phyloP scores from a whole-genome alignment of 2,888 invertebrate species.

The Balanococcus diminutus region DNA sequence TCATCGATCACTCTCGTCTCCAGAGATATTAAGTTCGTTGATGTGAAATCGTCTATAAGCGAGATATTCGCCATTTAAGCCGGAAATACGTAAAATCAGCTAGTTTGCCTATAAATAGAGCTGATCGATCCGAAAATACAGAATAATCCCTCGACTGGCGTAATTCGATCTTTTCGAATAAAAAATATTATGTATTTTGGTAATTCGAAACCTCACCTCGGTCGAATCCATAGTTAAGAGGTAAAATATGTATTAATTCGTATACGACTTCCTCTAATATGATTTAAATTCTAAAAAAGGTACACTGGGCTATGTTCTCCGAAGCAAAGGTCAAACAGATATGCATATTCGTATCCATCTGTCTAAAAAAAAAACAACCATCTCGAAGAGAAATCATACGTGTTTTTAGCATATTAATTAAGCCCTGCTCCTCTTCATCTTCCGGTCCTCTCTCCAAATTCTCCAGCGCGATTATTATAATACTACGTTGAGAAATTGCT shows the following conservation, averaged over 20 bases:
- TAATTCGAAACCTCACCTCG: background rate
- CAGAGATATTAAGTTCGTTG: background rate
- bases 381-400: background rate
- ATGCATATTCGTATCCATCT: too few relatives aligned
- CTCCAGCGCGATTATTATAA: background rate
- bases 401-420: background rate
- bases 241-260: too few relatives aligned
- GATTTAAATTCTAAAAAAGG: background rate
- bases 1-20: conserved; percentile 10
- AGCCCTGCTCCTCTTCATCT: background rate
- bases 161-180: background rate
- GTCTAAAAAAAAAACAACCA: background rate
- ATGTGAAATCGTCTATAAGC: background rate
- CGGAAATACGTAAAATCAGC: background rate
- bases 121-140: background rate
- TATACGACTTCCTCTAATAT: background rate
- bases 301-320: background rate
- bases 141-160: background rate
- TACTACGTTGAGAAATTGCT: too few relatives aligned
- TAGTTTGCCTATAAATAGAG: background rate
- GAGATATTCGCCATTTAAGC: background rate
- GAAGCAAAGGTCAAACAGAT: background rate
- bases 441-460: background rate
- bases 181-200: background rate
- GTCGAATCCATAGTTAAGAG: background rate